These are phyloP conservation scores for Scaptomyza caliginosa DNA, from an alignment of 2,888 invertebrate species.

Conservation along the genomic window DNA sequence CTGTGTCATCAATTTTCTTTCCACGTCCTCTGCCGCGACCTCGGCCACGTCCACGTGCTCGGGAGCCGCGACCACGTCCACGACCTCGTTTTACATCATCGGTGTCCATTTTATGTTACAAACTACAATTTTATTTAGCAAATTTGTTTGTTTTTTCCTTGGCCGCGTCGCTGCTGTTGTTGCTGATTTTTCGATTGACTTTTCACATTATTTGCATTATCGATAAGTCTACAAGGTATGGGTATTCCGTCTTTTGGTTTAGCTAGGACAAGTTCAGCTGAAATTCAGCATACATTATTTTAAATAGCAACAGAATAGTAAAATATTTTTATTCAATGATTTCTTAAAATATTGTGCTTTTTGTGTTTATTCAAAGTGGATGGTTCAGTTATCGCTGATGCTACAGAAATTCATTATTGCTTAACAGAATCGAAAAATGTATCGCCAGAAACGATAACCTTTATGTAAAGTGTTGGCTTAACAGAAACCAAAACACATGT, in stretches of 20 bases:
- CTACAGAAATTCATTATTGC: not conserved
- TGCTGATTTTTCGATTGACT: conserved; percentile 3
- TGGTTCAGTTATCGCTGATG: not conserved
- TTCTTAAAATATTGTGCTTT: no score
- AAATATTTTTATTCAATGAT: no score
- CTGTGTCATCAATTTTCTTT: conserved; percentile 87
- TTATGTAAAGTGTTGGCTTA: not conserved
- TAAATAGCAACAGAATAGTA: not conserved
- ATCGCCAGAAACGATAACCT: not conserved
- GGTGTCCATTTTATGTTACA: conserved; percentile 64
- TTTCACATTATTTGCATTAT: not conserved
- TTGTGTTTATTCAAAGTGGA: no score
- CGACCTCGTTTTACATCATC: conserved; percentile 79
- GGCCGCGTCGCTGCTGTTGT: conserved; percentile 10
- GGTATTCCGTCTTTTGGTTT: not conserved
- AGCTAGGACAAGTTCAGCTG: not conserved
- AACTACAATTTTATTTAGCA: conserved; percentile 2
- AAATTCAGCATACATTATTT: not conserved
- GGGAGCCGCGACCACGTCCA: conserved; percentile 84
- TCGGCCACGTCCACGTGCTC: conserved; percentile 89
- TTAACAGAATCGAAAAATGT: not conserved
- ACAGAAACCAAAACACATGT: conserved; percentile 22
- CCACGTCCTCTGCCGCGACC: conserved; percentile 92
- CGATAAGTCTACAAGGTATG: not conserved
- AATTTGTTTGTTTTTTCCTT: conserved; percentile 14